Evolutionary conservation across 2,113 vertebrate species (phyloP).

Genomic region (Mormyrus lacerda): DNA sequence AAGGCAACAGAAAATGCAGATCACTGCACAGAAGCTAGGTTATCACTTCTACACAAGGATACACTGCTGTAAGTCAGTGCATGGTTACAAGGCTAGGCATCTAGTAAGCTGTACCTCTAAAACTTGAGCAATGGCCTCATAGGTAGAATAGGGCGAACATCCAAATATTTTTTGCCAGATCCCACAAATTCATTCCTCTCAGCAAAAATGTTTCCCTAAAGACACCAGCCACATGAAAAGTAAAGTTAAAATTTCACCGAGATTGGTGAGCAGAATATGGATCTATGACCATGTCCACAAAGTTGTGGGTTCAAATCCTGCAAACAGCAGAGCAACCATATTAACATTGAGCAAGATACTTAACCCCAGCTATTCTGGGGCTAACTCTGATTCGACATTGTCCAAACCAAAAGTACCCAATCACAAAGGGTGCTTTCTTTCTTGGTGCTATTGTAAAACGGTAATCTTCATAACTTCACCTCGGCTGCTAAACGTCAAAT

Average conservation of each 20-base stretch:
- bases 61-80: neutral
- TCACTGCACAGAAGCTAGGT: neutral
- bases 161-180: constrained; percentile 27
- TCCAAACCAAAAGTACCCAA: neutral
- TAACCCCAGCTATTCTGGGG: neutral
- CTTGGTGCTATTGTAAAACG: neutral
- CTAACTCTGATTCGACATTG: neutral
- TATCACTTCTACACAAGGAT: neutral
- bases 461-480: neutral
- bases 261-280: neutral
- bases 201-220: neutral
- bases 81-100: constrained; percentile 4
- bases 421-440: neutral
- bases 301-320: neutral
- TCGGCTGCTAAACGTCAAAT: neutral
- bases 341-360: neutral
- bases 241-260: neutral
- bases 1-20: neutral
- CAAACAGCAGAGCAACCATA: neutral
- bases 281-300: neutral
- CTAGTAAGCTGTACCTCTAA: constrained; percentile 25
- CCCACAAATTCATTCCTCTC: constrained; percentile 25
- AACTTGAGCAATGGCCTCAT: constrained; percentile 57
- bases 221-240: neutral
- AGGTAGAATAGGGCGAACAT: constrained; percentile 45